Conservation (phyloP, 35 echinoderm and acorn worm species). For the Apostichopus japonicus region DNA sequence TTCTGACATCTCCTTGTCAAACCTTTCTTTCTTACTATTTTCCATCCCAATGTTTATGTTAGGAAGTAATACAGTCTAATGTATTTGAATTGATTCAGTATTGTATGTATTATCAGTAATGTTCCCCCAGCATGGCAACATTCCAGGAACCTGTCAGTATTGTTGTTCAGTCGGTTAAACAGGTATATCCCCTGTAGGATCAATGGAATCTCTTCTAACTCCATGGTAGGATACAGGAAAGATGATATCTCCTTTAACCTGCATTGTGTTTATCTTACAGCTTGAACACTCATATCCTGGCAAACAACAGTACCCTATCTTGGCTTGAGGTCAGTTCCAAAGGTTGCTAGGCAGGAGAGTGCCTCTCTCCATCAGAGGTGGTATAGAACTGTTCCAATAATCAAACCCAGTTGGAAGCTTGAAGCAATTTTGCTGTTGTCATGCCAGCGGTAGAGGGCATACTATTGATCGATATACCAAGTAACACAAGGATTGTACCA, state of each 20-base stretch:
- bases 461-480: background rate
- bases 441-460: slow-evolving; percentile 17
- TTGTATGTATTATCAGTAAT: too few relatives aligned
- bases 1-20: too few relatives aligned
- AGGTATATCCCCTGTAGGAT: background rate
- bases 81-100: too few relatives aligned
- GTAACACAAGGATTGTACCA: background rate
- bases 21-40: too few relatives aligned
- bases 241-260: too few relatives aligned
- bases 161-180: background rate
- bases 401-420: background rate
- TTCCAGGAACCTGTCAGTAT: slow-evolving; percentile 35
- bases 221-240: too few relatives aligned
- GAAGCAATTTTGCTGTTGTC: background rate
- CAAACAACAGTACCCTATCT: background rate
- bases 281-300: background rate
- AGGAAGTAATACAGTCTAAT: too few relatives aligned
- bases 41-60: too few relatives aligned
- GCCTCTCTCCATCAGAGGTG: background rate
- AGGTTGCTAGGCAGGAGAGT: slow-evolving; percentile 6
- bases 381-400: background rate
- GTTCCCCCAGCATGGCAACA: background rate
- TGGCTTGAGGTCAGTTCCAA: slow-evolving; percentile 25
- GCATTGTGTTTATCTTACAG: slow-evolving; percentile 29
- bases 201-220: background rate